Conservation (phyloP, 1,140 invertebrate species). For the Leptinotarsa texana region DNA sequence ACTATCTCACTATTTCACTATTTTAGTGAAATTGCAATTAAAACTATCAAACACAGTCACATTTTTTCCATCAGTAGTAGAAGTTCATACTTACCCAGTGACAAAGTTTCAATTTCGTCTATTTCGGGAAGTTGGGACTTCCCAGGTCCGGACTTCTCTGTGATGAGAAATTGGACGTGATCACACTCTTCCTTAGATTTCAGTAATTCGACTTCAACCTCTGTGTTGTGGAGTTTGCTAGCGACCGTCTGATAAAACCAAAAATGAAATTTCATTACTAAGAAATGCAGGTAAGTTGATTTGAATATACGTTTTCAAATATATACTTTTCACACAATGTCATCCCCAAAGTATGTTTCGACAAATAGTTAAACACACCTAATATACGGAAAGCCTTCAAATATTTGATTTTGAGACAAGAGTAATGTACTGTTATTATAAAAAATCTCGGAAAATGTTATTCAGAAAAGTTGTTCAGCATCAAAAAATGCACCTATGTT, state of each 20-base stretch:
- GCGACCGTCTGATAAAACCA: slow-evolving; percentile 77
- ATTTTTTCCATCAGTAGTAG: no score
- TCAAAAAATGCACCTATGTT: no score
- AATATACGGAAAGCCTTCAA: no score
- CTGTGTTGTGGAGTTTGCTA: slow-evolving; percentile 86
- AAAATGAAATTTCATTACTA: background rate
- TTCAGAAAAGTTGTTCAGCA: no score
- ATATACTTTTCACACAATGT: background rate
- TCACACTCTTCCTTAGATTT: slow-evolving; percentile 86
- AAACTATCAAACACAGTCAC: no score
- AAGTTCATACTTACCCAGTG: slow-evolving; percentile 62
- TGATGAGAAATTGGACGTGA: slow-evolving; percentile 93
- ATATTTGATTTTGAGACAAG: no score
- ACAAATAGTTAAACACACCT: no score
- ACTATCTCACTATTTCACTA: no score
- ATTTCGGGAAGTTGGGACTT: slow-evolving; percentile 67
- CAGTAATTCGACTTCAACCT: slow-evolving; percentile 87
- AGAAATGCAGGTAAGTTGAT: background rate
- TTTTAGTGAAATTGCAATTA: no score
- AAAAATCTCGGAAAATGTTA: no score
- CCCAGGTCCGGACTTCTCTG: slow-evolving; percentile 72
- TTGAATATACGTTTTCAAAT: background rate
- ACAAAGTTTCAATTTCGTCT: slow-evolving; percentile 72
- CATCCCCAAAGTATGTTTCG: no score
- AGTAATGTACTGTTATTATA: no score